Evolutionary conservation across 2,888 invertebrate genomes (phyloP), one percentile per base, ranked within the genome.

Genomic region (Plusia festucae): DNA sequence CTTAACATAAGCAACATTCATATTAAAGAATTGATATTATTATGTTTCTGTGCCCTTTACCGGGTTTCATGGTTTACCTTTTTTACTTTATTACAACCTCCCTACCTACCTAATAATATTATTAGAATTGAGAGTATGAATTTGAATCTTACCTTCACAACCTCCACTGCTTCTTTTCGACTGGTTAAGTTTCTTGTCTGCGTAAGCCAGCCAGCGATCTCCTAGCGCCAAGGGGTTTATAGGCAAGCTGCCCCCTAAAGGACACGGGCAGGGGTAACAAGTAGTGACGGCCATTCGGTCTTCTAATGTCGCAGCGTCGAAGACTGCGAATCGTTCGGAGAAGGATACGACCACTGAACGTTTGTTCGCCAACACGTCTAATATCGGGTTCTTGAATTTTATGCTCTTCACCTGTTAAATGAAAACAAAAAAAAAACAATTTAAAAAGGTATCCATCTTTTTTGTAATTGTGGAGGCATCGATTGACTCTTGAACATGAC

Each of bases 331-430:
- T 68, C 97, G 97, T 92, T 99, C 99, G 56, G 97, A 96, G 91
- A 99, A 99, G 0, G 98, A 97, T 2, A 98, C 97, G 16, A 98
- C 98, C 54, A 99, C 96, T 11, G 98, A 98, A 68, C 98, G 96
- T 81, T 97, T 97, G 93, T 99, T 99, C n/a, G 98, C 98, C 77
- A 98, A 91, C 68, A 99, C 97, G 88, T 98, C 98, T 82, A 97
- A 95, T 59, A 99, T 97, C 0, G 97, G 97, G 90, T 97, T 98
- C 94, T 98, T 98, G 95, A 99, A 99, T 92, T 98, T 98, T 79
- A 98, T 98, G 86, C 97, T 97, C 90, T 98, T 98, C 16, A 98
- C 97, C 96, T 97, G 88, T 54, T 52, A 40, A 44, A 3, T 32
- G 20, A 30, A 65, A n/a, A n/a, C n/a, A n/a, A 65, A 67, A 18